A percentile compares a stretch with the other conserved stretches of the same genome.
phyloP scores from a whole-genome alignment of 2,888 invertebrate species.

The Rhagonycha fulva region DNA sequence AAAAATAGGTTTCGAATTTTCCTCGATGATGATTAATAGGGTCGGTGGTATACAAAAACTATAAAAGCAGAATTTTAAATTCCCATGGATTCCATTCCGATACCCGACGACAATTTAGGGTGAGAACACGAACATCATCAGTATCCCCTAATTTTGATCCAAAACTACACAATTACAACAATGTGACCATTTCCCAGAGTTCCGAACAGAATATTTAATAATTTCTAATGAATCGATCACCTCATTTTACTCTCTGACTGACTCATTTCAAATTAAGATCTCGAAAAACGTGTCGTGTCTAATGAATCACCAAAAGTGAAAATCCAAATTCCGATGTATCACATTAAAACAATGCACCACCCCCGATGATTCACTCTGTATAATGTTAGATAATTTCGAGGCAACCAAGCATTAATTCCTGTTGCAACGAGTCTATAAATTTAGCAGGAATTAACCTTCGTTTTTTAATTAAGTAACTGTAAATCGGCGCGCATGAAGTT shows the following conservation, averaged over 20 bases:
- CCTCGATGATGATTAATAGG: not conserved
- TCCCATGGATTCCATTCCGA: not conserved
- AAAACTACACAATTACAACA: not conserved
- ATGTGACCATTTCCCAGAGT: not conserved
- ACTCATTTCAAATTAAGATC: not conserved
- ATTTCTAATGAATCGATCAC: not conserved
- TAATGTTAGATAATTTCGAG: not conserved
- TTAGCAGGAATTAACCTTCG: not conserved
- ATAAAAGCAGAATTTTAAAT: not conserved
- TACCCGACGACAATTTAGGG: not conserved
- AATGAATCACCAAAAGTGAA: not conserved
- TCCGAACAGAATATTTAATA: not conserved
- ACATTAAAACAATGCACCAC: not conserved
- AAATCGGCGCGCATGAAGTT: not conserved
- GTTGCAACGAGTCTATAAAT: not conserved
- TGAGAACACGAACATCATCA: not conserved
- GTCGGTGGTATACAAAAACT: not conserved
- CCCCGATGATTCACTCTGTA: not conserved
- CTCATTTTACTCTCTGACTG: not conserved
- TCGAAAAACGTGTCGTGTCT: not conserved
- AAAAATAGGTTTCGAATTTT: not conserved
- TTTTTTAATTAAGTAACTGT: not conserved
- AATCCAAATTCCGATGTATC: not conserved
- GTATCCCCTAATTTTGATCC: not conserved
- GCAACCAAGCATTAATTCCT: not conserved